These are phyloP conservation scores for Puffinus mauretanicus DNA, from an alignment of 2,113 vertebrate genomes.

Conservation along the genomic window DNA sequence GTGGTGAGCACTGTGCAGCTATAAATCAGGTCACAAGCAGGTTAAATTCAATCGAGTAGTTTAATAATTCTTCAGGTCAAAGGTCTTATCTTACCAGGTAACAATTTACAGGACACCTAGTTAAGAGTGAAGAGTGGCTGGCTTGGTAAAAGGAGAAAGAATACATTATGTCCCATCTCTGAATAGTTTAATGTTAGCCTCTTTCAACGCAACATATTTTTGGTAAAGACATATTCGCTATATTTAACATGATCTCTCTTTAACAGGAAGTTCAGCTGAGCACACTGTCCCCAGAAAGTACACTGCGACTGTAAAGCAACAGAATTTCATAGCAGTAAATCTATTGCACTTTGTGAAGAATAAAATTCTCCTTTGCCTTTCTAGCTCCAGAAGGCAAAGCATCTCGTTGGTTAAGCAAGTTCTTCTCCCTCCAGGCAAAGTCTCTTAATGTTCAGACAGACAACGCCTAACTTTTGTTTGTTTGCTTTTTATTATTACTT, in stretches of 20 bases:
- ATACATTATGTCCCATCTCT: conserved; percentile 74
- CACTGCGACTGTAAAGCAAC: conserved; percentile 78
- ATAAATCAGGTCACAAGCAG: conserved; percentile 70
- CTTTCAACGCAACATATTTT: conserved; percentile 75
- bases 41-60: conserved; percentile 71
- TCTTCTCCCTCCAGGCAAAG: conserved; percentile 68
- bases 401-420: conserved; percentile 62
- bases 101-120: conserved; percentile 72
- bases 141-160: conserved; percentile 72
- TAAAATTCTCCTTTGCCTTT: conserved; percentile 74
- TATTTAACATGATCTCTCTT: conserved; percentile 72
- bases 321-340: conserved; percentile 83
- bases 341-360: conserved; percentile 88
- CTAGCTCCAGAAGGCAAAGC: conserved; percentile 70
- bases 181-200: conserved; percentile 74
- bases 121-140: conserved; percentile 70
- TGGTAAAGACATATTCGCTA: conserved; percentile 80
- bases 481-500: conserved; percentile 64
- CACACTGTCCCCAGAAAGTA: conserved; percentile 74
- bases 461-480: conserved; percentile 60
- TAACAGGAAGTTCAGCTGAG: conserved; percentile 73
- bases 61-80: conserved; percentile 73
- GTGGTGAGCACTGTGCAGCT: conserved; percentile 25
- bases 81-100: conserved; percentile 71
- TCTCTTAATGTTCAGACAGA: conserved; percentile 67